phyloP scores from a whole-genome alignment of 2,797 vertebrate genomes.

The Phrynocephalus guinanensis region DNA sequence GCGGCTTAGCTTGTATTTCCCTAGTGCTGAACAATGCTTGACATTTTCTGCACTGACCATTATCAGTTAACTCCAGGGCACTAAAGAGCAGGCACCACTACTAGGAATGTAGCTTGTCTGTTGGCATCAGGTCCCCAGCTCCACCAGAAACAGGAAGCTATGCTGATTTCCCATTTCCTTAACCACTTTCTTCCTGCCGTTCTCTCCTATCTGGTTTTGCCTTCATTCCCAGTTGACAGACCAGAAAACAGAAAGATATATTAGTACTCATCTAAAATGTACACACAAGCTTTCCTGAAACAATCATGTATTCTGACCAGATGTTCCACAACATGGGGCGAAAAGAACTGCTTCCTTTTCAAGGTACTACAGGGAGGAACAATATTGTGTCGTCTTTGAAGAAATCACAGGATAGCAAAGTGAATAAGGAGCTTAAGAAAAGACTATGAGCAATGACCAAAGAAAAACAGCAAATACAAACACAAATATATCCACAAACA shows the following conservation, averaged over 20 bases:
- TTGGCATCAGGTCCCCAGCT: slow-evolving; percentile 4
- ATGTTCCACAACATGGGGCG: neutral
- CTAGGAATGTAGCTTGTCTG: neutral
- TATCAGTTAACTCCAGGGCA: neutral
- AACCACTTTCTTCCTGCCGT: neutral
- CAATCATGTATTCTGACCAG: neutral
- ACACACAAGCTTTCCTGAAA: slow-evolving; percentile 21
- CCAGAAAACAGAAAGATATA: slow-evolving; percentile 28
- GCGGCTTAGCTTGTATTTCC: no score
- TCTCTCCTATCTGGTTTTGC: slow-evolving; percentile 5
- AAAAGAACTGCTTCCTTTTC: slow-evolving; percentile 21
- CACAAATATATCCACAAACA: no score
- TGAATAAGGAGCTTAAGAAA: slow-evolving; percentile 13
- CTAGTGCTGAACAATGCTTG: no score
- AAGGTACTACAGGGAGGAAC: neutral
- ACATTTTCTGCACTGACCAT: neutral
- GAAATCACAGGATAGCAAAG: slow-evolving; percentile 3
- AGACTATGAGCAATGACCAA: neutral
- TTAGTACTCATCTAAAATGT: neutral
- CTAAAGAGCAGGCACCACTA: slow-evolving; percentile 15
- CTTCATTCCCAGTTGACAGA: slow-evolving; percentile 43
- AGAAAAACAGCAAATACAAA: neutral
- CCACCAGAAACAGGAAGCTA: neutral
- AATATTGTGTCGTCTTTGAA: neutral
- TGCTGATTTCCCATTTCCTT: slow-evolving; percentile 8